phyloP scores from a whole-genome alignment of 2,888 invertebrate species.

The Ophioninae sp. region DNA sequence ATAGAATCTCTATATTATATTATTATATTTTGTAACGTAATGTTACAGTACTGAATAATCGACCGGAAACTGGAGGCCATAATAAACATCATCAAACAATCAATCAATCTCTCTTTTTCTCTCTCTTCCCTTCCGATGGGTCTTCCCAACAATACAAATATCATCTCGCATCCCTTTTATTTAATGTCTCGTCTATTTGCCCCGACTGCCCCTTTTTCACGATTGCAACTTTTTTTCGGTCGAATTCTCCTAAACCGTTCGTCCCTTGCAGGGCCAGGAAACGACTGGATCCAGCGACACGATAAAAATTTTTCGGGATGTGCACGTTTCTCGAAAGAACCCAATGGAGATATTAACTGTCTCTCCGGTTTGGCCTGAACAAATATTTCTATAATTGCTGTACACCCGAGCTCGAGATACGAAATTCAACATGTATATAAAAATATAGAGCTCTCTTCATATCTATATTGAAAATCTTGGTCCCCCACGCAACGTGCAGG shows the following conservation, averaged over 20 bases:
- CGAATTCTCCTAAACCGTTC: neutral
- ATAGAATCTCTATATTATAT: too few species aligned
- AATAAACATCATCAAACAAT: too few species aligned
- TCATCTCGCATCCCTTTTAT: neutral
- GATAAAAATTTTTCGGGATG: constrained; percentile 68
- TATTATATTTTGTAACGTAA: too few species aligned
- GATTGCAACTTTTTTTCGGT: constrained; percentile 24
- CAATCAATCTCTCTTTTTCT: too few species aligned
- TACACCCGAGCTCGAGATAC: constrained; percentile 33
- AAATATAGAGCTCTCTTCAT: neutral
- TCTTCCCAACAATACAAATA: neutral
- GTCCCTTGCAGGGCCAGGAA: neutral
- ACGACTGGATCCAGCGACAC: constrained; percentile 21
- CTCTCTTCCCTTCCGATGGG: neutral
- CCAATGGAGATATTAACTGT: constrained; percentile 76
- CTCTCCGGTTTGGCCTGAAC: constrained; percentile 57
- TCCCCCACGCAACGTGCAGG: constrained; percentile 30
- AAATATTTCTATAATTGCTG: constrained; percentile 77
- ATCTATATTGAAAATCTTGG: constrained; percentile 37
- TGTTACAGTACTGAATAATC: too few species aligned
- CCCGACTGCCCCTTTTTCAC: constrained; percentile 11
- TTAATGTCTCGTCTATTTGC: neutral
- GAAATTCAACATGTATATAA: neutral
- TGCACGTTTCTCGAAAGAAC: constrained; percentile 44
- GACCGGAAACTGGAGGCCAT: too few species aligned